phyloP scores from a whole-genome alignment of 2,888 invertebrate species.

The Erpobdella octoculata region DNA sequence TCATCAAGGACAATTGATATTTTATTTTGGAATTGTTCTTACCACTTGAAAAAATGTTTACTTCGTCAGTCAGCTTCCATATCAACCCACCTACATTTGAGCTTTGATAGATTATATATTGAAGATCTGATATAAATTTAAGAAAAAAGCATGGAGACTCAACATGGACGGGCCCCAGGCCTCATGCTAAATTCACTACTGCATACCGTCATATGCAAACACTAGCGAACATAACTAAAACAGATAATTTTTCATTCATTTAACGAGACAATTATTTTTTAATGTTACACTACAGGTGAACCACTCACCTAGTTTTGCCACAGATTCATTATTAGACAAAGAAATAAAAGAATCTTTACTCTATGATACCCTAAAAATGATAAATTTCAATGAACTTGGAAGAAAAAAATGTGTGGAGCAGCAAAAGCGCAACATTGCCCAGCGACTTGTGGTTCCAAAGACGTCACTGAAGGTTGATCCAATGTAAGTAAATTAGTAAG shows the following conservation, averaged over 20 bases:
- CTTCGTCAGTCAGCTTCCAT: too few relatives aligned
- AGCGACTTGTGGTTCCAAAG: constrained; percentile 41
- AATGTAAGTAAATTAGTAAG: too few relatives aligned
- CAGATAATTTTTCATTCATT: neutral
- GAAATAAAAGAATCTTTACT: constrained; percentile 73
- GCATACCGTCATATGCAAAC: neutral
- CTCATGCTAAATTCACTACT: neutral
- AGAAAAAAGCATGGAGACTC: too few relatives aligned
- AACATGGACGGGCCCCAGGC: too few relatives aligned
- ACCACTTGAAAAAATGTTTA: too few relatives aligned
- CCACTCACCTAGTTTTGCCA: constrained; percentile 87
- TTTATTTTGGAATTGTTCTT: too few relatives aligned
- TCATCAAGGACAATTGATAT: too few relatives aligned
- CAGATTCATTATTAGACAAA: constrained; percentile 73
- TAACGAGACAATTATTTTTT: neutral
- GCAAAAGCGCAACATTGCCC: constrained; percentile 48
- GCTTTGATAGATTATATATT: too few relatives aligned
- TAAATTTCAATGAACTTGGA: constrained; percentile 48
- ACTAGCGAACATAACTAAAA: neutral
- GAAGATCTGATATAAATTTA: too few relatives aligned
- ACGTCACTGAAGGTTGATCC: neutral
- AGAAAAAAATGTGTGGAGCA: constrained; percentile 49
- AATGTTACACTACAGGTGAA: constrained; percentile 62
- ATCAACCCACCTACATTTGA: too few relatives aligned
- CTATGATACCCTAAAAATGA: constrained; percentile 50